These are phyloP conservation scores for Dioctria linearis DNA, from an alignment of 2,888 invertebrate genomes.

Conservation along the genomic window DNA sequence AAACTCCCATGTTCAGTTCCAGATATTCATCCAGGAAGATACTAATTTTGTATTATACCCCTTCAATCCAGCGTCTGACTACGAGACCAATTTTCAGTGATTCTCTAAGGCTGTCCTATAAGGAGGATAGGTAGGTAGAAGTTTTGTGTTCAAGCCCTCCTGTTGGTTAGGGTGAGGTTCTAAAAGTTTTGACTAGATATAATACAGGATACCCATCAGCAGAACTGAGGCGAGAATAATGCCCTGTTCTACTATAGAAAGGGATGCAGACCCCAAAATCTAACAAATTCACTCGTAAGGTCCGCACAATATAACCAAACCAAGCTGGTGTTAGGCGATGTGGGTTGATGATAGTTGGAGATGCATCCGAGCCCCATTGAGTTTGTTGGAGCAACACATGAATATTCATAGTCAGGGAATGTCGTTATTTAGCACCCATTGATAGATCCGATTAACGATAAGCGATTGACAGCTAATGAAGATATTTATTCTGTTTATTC, in stretches of 20 bases:
- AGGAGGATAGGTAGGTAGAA: neutral
- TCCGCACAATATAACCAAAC: neutral
- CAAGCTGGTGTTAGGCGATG: neutral
- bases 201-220: slow-evolving; percentile 12
- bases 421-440: slow-evolving; percentile 44
- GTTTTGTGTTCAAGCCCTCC: slow-evolving; percentile 1
- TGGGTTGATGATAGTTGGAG: neutral
- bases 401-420: slow-evolving; percentile 52
- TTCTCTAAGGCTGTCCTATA: neutral
- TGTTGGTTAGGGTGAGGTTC: neutral
- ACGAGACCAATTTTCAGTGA: neutral
- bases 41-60: slow-evolving; percentile 46
- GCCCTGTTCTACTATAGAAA: neutral
- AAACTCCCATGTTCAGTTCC: neutral
- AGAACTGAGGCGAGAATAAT: slow-evolving; percentile 42
- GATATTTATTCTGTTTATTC: slow-evolving; percentile 52
- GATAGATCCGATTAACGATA: slow-evolving; percentile 52
- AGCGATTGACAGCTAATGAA: slow-evolving; percentile 53
- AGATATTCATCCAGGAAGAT: slow-evolving; percentile 16
- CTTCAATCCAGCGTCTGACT: neutral
- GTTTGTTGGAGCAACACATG: slow-evolving; percentile 34
- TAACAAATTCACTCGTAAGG: slow-evolving; percentile 15
- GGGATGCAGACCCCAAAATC: slow-evolving; percentile 26
- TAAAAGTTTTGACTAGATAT: slow-evolving; percentile 31
- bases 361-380: slow-evolving; percentile 24